Evolutionary conservation across 2,113 vertebrate species (phyloP).

Genomic region (Phylloscopus trochiloides): DNA sequence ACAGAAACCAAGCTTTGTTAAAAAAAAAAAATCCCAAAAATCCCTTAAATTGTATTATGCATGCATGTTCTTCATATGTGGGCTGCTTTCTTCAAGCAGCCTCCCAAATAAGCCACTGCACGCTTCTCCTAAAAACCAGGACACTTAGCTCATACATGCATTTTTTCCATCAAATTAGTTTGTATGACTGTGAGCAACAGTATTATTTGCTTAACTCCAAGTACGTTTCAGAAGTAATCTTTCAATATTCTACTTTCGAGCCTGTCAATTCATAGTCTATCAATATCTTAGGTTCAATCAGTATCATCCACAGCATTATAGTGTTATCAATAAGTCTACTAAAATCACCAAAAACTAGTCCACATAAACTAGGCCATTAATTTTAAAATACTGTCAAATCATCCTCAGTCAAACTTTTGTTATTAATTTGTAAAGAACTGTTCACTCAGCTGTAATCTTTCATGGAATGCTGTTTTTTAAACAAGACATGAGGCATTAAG

Average conservation of each 20-base stretch:
- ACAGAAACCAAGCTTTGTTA: neutral
- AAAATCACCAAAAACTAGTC: neutral
- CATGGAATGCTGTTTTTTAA: neutral
- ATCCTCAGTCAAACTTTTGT: neutral
- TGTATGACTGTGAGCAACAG: neutral
- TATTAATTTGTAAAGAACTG: neutral
- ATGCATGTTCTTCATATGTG: neutral
- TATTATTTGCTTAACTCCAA: neutral
- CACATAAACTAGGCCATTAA: neutral
- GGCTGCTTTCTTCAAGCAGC: conserved; percentile 9
- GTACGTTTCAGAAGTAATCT: neutral
- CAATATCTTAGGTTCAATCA: neutral
- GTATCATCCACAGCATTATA: neutral
- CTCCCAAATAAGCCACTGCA: neutral
- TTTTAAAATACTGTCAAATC: neutral
- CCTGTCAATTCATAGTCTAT: neutral
- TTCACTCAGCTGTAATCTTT: neutral
- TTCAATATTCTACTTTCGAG: neutral
- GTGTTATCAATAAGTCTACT: neutral
- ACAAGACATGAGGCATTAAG: neutral
- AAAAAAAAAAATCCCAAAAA: neutral
- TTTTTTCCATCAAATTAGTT: conserved; percentile 6
- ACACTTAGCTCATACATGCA: neutral
- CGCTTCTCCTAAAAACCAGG: conserved; percentile 19
- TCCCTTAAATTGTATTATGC: neutral